Evolutionary conservation across 2,888 invertebrate genomes (phyloP).

Genomic region (Xestia ashworthii): DNA sequence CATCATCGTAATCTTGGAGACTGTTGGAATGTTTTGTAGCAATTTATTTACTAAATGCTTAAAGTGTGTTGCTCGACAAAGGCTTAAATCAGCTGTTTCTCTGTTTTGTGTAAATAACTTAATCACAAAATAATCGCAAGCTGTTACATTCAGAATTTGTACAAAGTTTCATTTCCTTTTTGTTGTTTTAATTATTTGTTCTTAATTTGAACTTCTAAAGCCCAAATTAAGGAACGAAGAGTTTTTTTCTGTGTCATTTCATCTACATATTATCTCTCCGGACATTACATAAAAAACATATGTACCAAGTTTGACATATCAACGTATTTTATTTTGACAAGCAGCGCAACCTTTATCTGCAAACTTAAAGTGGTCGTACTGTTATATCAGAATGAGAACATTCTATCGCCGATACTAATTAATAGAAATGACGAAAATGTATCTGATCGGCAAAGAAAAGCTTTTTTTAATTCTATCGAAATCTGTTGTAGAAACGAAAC

Average conservation of each 20-base stretch:
- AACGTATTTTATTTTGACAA: no score
- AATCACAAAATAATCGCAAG: conserved; percentile 20
- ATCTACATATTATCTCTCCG: no score
- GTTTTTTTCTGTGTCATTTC: background rate
- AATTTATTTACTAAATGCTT: conserved; percentile 21
- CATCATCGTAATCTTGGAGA: background rate
- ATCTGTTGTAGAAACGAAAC: background rate
- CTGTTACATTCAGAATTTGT: conserved; percentile 17
- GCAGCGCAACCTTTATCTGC: no score
- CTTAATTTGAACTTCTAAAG: conserved; percentile 15
- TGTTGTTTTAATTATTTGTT: conserved; percentile 26
- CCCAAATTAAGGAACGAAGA: background rate
- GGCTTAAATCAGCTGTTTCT: conserved; percentile 22
- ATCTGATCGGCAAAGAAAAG: background rate
- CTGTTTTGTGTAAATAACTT: conserved; percentile 38
- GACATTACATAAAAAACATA: no score
- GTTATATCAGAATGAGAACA: no score
- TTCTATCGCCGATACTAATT: no score
- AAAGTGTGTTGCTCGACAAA: conserved; percentile 1
- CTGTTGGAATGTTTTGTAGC: background rate
- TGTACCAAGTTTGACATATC: no score
- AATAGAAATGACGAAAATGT: background rate
- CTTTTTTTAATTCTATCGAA: background rate
- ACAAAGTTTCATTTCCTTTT: conserved; percentile 41
- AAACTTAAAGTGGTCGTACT: no score